Evolutionary conservation across 37 sponge, comb jelly and placozoan species (phyloP), one percentile per base, ranked within the genome.

Genomic region (Halichondria panicea): DNA sequence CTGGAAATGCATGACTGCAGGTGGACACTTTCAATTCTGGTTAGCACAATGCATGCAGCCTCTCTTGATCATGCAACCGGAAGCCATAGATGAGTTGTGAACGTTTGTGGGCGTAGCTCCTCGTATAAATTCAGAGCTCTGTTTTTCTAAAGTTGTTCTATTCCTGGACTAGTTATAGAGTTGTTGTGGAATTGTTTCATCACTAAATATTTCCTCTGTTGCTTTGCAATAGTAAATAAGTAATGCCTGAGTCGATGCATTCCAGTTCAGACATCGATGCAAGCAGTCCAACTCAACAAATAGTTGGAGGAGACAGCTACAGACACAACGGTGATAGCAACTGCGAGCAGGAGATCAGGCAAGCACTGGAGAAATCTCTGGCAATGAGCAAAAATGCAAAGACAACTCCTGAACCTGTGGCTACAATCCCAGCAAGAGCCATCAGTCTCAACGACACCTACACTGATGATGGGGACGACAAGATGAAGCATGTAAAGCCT

Each of bases 401-500:
- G 72, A 74, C 57, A 3, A 70, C 77, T 0, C 92, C 87, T 2
- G 92, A 86, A 54, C 94, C 94, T 15, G 90, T 89, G 0, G 77
- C 94, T 0, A 89, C 90, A 4, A 70, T 93, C 12, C 81, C 89
- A 0, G 94, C 94, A 4, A 57, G 94, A 61, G 59, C 72, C 27
- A 93, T 93, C 46, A 81, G 82, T 32, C 68, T 88, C 28, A 75
- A 82, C 56, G 58, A 76, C 9, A 35, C 40, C 41, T 88, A 82
- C 65, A 48, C 79, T 3, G 85, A 75, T 31, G 81, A 86, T 22
- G 90, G 76, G 13, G 83, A 78, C 45, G 81, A 82, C 22, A 85
- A 89, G 70, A 82, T 72, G 81, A 54, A 83, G 31, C 63, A 57
- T 35, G 90, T 93, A 1, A 93, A 93, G 73, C 97, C 97, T 21